Conservation (phyloP, 2,888 invertebrate species). For the Yponomeuta cagnagella region DNA sequence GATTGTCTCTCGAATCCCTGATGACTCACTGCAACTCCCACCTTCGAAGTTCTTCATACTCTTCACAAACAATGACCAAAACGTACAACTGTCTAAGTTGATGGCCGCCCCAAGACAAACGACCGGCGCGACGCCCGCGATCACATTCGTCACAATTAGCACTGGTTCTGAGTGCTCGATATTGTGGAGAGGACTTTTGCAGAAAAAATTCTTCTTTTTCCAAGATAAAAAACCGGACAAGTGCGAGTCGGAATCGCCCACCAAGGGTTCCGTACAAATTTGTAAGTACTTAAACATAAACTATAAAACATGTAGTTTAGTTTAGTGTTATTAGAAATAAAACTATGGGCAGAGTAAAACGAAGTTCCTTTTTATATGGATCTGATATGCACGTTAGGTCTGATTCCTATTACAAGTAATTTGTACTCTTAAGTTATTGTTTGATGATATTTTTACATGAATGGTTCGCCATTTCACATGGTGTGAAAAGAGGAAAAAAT, state of each 20-base stretch:
- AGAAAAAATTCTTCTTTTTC: too few species aligned
- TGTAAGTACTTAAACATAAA: too few species aligned
- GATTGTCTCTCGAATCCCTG: background rate
- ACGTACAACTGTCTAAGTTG: conserved; percentile 41
- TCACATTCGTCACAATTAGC: conserved; percentile 68
- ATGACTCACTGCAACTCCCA: background rate
- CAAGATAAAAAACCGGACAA: background rate
- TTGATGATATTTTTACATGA: too few species aligned
- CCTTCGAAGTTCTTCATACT: background rate
- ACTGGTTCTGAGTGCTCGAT: conserved; percentile 31
- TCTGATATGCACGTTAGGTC: too few species aligned
- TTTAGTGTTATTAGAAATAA: background rate
- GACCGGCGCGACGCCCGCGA: conserved; percentile 44
- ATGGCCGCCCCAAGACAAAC: conserved; percentile 54
- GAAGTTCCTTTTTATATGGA: too few species aligned
- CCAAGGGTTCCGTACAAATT: too few species aligned
- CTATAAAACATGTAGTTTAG: background rate
- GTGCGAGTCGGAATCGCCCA: too few species aligned
- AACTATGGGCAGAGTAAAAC: too few species aligned
- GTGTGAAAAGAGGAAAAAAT: too few species aligned
- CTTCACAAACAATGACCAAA: background rate
- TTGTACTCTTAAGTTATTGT: too few species aligned
- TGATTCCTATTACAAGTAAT: too few species aligned
- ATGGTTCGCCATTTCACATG: too few species aligned
- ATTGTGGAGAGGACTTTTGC: conserved; percentile 6